A percentile compares a stretch with the other conserved stretches of the same genome.
These are phyloP conservation scores for Strongylocentrotus purpuratus DNA, from an alignment of 35 echinoderm and acorn worm genomes.

Conservation along the genomic window DNA sequence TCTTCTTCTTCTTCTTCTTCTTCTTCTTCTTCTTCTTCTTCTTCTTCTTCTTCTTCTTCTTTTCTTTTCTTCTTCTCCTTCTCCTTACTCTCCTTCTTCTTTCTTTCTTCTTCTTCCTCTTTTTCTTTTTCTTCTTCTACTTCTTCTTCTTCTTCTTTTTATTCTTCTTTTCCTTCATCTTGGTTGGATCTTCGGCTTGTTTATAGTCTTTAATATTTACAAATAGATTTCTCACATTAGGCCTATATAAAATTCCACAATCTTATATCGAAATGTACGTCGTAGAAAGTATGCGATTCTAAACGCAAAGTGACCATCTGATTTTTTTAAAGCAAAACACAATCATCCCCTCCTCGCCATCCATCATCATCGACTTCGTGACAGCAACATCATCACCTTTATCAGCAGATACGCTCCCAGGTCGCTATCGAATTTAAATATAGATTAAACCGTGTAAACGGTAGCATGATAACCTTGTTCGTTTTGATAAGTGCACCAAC, in stretches of 20 bases:
- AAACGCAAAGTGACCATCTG: too few relatives aligned
- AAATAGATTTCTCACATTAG: too few relatives aligned
- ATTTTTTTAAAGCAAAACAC: not conserved
- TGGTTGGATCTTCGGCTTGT: too few relatives aligned
- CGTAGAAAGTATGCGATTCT: too few relatives aligned
- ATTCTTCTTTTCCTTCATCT: too few relatives aligned
- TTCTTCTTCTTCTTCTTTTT: not conserved
- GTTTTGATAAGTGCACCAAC: not conserved
- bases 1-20: not conserved
- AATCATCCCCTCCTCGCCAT: not conserved
- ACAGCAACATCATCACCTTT: not conserved
- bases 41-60: not conserved
- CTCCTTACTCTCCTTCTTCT: too few relatives aligned
- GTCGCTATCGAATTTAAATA: not conserved
- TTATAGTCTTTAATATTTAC: too few relatives aligned
- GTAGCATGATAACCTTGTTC: not conserved
- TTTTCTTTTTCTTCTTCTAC: not conserved
- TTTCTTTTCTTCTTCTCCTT: not conserved
- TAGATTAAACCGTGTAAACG: not conserved
- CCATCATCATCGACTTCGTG: not conserved
- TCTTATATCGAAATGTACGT: too few relatives aligned
- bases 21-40: not conserved
- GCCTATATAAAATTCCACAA: too few relatives aligned
- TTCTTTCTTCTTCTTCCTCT: not conserved
- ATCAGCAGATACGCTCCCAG: not conserved